These are phyloP conservation scores for Eidolon helvum DNA, from an alignment of 2,113 vertebrate species.

Conservation along the genomic window DNA sequence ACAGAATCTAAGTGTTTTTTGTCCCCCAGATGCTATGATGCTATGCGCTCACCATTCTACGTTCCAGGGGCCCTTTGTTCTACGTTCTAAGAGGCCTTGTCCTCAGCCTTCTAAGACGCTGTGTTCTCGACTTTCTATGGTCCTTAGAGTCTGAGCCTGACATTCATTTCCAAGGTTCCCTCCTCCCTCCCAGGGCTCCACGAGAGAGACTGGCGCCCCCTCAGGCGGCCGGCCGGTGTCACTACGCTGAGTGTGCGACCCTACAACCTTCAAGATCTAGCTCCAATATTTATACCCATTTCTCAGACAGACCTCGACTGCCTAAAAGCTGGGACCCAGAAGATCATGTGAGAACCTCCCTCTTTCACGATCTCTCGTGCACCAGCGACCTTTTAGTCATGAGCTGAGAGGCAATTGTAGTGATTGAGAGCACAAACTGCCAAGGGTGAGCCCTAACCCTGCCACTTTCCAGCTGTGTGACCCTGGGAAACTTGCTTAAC, in stretches of 20 bases:
- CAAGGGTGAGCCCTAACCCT: neutral
- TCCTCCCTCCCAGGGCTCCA: neutral
- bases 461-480: neutral
- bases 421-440: neutral
- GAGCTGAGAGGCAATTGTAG: neutral
- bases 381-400: neutral
- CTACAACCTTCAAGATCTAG: neutral
- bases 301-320: conserved; percentile 6
- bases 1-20: conserved; percentile 49
- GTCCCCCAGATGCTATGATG: conserved; percentile 30
- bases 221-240: conserved; percentile 47
- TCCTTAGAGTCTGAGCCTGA: neutral
- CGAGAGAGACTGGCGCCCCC: conserved; percentile 30
- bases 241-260: neutral
- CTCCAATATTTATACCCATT: neutral
- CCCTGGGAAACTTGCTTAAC: neutral
- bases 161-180: neutral
- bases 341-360: neutral
- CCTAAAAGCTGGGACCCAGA: neutral
- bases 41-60: neutral
- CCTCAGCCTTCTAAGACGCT: conserved; percentile 62
- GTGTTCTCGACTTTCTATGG: conserved; percentile 31
- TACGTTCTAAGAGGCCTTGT: conserved; percentile 69
- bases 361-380: neutral
- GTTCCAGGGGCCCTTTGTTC: conserved; percentile 62